These are phyloP conservation scores for Bombus waltoni DNA, from an alignment of 1,140 invertebrate genomes.

Conservation along the genomic window DNA sequence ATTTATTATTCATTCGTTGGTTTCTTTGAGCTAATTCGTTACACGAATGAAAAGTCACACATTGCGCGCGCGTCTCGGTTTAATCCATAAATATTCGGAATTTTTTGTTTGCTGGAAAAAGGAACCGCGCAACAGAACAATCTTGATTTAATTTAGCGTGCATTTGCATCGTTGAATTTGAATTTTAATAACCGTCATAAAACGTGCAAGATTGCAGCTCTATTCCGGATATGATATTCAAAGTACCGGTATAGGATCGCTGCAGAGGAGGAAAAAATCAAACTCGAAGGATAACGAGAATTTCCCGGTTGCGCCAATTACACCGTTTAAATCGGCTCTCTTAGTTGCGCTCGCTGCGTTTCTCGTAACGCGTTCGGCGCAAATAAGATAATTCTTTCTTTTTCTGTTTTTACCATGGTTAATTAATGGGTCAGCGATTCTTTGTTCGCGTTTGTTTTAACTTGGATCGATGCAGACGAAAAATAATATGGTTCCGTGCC, in stretches of 20 bases:
- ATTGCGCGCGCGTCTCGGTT: not conserved
- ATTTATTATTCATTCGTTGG: not conserved
- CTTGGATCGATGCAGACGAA: not conserved
- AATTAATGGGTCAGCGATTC: too few relatives aligned
- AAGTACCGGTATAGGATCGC: not conserved
- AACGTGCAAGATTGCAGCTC: slow-evolving; percentile 7
- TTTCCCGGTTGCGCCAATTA: slow-evolving; percentile 8
- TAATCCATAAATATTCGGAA: not conserved
- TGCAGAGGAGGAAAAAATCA: slow-evolving; percentile 2
- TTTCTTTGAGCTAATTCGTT: too few relatives aligned
- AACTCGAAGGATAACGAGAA: slow-evolving; percentile 19
- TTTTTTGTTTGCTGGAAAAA: not conserved
- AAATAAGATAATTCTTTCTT: not conserved
- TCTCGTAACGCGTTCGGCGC: not conserved
- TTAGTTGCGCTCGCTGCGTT: slow-evolving; percentile 25
- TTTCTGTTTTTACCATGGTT: not conserved
- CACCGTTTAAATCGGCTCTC: slow-evolving; percentile 41
- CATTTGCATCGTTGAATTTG: slow-evolving; percentile 38
- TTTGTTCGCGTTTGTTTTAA: not conserved
- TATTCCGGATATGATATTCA: slow-evolving; percentile 11
- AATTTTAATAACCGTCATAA: slow-evolving; percentile 38
- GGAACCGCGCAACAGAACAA: not conserved
- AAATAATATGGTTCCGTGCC: not conserved
- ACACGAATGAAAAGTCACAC: too few relatives aligned
- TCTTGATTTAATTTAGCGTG: slow-evolving; percentile 26